phyloP scores from a whole-genome alignment of 2,113 vertebrate genomes.

The Notarius quadriscutis region DNA sequence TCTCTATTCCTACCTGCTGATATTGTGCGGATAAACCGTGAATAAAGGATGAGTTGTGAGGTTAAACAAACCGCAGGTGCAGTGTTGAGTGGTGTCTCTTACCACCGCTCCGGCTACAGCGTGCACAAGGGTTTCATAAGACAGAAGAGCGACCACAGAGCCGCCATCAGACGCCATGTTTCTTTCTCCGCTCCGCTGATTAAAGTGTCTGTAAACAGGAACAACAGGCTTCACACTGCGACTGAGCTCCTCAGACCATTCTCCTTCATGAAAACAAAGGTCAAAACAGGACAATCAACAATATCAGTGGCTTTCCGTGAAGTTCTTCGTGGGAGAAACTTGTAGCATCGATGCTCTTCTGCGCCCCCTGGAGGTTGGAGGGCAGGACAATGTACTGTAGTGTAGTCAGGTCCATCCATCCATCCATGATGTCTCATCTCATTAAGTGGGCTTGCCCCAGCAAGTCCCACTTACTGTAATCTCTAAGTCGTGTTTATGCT shows the following conservation, averaged over 20 bases:
- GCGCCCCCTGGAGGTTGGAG: not conserved
- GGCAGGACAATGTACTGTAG: not conserved
- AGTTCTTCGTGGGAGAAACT: not conserved
- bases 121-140: slow-evolving; percentile 79
- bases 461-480: too few relatives aligned
- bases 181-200: slow-evolving; percentile 1
- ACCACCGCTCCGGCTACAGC: slow-evolving; percentile 77
- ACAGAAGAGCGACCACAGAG: slow-evolving; percentile 62
- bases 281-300: not conserved
- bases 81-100: slow-evolving; percentile 45
- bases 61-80: not conserved
- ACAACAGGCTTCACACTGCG: not conserved
- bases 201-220: not conserved
- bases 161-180: slow-evolving; percentile 65
- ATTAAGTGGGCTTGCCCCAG: too few relatives aligned
- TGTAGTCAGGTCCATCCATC: too few relatives aligned
- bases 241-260: not conserved
- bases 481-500: too few relatives aligned
- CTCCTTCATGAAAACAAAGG: not conserved
- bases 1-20: not conserved
- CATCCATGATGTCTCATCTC: too few relatives aligned
- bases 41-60: too few relatives aligned
- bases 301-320: not conserved
- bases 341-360: not conserved
- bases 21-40: not conserved